Evolutionary conservation across 1,140 invertebrate genomes (phyloP), one percentile per base, ranked within the genome.

Genomic region (Camponotus pennsylvanicus): DNA sequence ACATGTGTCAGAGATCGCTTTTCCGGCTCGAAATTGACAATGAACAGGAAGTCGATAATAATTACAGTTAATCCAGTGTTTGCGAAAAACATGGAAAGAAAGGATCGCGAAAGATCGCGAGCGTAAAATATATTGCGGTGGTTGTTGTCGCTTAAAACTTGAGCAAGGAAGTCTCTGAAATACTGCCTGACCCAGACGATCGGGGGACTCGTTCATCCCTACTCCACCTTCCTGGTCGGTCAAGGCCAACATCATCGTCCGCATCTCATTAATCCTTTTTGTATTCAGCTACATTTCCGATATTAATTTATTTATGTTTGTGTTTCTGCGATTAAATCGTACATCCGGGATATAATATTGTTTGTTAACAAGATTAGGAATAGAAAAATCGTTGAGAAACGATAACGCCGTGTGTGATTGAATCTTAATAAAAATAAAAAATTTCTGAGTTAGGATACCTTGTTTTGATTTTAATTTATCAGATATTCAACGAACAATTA

Each of bases 221-320:
- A 90, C 90, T 70, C 89, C 73, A 66, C 78, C 89, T 91, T 91
- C 89, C 90, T 89, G 92, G 91, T 93, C 92, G 92, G 92, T 93
- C 92, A 93, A 93, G 92, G 92, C 89, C 92, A 93, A 91, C 92
- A 91, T 92, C 90, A 90, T 92, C 90, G 90, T 85, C 85, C 87
- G 90, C 90, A 90, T 91, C 87, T 90, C 84, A 85, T 91, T 90
- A 90, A 80, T 90, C 86, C 87, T 90, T 91, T 91, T 91, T 90
- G 87, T 64, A 87, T 76, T 89, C 89, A 80, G 79, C 8, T 34
- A 15, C 7, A 61, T 61, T 37, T 49, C 18, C 11, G 21, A 21
- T 49, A 7, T 49, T 83, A 83, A 83, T 75, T 61, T 37, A 55
- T 11, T 9, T 3, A 37, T 27, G 4, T 4, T 52, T 45, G 3